Conservation (phyloP, 2,888 invertebrate genomes). For the Gonocerus acuteangulatus region DNA sequence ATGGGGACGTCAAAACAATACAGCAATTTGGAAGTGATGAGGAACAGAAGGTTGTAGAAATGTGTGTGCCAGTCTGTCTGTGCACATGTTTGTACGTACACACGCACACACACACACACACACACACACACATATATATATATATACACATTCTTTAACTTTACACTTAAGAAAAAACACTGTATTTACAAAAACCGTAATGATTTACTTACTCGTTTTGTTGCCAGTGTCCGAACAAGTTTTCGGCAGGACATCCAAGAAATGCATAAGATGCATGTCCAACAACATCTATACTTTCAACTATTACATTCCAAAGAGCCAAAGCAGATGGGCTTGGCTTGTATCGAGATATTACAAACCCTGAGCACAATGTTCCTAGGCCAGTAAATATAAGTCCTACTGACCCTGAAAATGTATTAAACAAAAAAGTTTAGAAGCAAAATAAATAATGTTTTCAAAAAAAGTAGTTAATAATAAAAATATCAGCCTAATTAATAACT, state of each 20-base stretch:
- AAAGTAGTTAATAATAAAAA: no score
- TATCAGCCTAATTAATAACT: no score
- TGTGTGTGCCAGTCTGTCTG: no score
- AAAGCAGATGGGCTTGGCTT: slow-evolving; percentile 41
- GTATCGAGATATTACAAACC: slow-evolving; percentile 40
- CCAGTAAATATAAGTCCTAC: slow-evolving; percentile 41
- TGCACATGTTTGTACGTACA: neutral
- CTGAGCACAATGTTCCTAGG: slow-evolving; percentile 40
- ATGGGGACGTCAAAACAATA: no score
- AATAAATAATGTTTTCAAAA: no score
- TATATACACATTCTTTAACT: no score
- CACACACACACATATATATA: no score
- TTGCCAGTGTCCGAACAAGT: slow-evolving; percentile 36
- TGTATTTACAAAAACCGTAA: no score
- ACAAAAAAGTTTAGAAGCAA: no score
- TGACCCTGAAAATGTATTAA: slow-evolving; percentile 36
- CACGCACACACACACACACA: neutral
- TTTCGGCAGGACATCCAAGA: slow-evolving; percentile 41
- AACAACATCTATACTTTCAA: slow-evolving; percentile 40
- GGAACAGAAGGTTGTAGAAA: no score
- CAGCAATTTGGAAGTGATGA: no score
- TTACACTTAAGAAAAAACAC: no score
- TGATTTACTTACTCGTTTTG: neutral
- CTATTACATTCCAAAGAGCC: slow-evolving; percentile 41
- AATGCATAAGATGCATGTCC: slow-evolving; percentile 40